Conservation (phyloP, 2,113 vertebrate species). For the Corythoichthys haematopterus region DNA sequence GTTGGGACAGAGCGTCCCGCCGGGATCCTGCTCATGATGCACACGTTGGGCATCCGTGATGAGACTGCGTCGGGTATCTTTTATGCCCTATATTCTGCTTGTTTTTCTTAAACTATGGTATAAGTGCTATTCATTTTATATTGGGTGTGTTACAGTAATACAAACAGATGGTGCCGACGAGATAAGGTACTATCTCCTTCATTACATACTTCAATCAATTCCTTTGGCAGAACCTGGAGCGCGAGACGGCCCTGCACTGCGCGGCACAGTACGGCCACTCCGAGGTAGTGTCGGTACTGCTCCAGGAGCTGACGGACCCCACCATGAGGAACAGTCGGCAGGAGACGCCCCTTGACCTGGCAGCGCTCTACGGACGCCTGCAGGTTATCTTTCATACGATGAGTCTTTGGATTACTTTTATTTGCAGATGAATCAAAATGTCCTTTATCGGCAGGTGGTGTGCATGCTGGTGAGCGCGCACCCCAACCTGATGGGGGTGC, state of each 20-base stretch:
- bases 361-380: conserved; percentile 88
- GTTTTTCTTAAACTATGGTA: too few species aligned
- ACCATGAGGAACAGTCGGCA: conserved; percentile 90
- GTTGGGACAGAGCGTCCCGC: too few species aligned
- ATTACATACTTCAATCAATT: conserved; percentile 1
- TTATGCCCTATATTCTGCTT: too few species aligned
- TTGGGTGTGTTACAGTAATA: too few species aligned
- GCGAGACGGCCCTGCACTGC: conserved; percentile 91
- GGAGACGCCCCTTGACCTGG: conserved; percentile 90
- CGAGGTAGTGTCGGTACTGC: conserved; percentile 86
- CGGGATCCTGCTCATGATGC: too few species aligned
- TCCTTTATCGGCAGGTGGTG: conserved; percentile 70
- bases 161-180: too few species aligned
- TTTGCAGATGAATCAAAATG: background rate
- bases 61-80: too few species aligned
- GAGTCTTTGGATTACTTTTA: background rate
- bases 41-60: too few species aligned
- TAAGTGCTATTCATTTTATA: too few species aligned
- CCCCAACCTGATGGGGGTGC: conserved; percentile 88
- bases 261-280: conserved; percentile 94
- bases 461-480: conserved; percentile 89
- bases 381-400: conserved; percentile 49
- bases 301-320: conserved; percentile 90
- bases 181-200: too few species aligned
- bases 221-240: conserved; percentile 84